Evolutionary conservation across 2,113 vertebrate species (phyloP).

Genomic region (Atherinomorus stipes): DNA sequence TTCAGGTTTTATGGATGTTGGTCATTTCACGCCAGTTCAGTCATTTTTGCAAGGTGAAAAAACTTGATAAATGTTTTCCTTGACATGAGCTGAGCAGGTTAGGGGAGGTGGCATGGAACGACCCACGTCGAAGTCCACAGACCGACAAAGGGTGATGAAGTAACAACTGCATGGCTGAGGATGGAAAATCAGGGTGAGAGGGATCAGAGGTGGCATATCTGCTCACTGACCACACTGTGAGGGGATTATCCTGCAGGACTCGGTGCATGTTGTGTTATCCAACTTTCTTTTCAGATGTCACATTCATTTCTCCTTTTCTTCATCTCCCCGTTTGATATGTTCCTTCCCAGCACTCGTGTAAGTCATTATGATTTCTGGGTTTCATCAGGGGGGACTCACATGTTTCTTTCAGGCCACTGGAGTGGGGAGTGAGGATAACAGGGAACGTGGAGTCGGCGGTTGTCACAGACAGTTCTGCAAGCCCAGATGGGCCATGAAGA

Average conservation of each 20-base stretch:
- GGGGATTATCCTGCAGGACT: conserved; percentile 24
- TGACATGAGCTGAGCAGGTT: not conserved
- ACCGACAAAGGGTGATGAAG: conserved; percentile 8
- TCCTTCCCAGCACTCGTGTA: not conserved
- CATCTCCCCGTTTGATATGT: not conserved
- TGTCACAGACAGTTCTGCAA: conserved; percentile 20
- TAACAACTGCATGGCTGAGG: conserved; percentile 21
- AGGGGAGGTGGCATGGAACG: not conserved
- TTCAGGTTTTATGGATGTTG: no score
- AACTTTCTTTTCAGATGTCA: conserved; percentile 6
- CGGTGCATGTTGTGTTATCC: conserved; percentile 5
- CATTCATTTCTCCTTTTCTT: not conserved
- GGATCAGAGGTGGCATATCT: conserved; percentile 39
- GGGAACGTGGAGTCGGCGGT: conserved; percentile 27
- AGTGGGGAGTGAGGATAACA: conserved; percentile 8
- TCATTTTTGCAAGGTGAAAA: not conserved
- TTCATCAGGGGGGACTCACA: conserved; percentile 45
- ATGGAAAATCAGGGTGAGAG: not conserved
- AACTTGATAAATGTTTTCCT: not conserved
- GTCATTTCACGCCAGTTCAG: no score
- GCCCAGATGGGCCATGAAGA: conserved; percentile 56
- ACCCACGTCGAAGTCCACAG: not conserved
- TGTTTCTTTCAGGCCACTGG: conserved; percentile 13
- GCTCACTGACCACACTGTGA: conserved; percentile 14
- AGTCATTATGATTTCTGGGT: conserved; percentile 22